Evolutionary conservation across 2,797 vertebrate species (phyloP).

Genomic region (Darevskia mixta): DNA sequence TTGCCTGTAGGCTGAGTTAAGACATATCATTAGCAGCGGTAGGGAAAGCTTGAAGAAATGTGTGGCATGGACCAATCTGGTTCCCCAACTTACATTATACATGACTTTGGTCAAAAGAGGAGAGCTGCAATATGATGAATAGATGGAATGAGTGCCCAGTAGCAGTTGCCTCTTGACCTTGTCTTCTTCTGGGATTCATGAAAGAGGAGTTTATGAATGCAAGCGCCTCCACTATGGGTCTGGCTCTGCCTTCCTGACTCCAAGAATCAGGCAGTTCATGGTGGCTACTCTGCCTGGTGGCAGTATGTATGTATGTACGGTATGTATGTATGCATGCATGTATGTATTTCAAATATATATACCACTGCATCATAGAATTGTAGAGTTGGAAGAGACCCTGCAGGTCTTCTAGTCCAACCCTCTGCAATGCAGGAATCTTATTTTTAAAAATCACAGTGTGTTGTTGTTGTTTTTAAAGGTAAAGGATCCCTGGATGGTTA

Average conservation of each 20-base stretch:
- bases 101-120: slow-evolving; percentile 33
- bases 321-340: too few relatives aligned
- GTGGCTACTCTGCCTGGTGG: not conserved
- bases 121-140: slow-evolving; percentile 39
- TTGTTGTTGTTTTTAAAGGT: too few relatives aligned
- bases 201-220: not conserved
- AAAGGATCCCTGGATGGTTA: too few relatives aligned
- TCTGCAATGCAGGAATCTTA: too few relatives aligned
- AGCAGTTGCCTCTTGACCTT: not conserved
- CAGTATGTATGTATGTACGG: too few relatives aligned
- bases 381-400: too few relatives aligned
- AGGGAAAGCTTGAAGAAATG: slow-evolving; percentile 41
- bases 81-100: not conserved
- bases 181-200: not conserved
- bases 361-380: too few relatives aligned
- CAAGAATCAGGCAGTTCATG: not conserved
- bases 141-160: slow-evolving; percentile 23
- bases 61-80: not conserved
- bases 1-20: slow-evolving; percentile 42
- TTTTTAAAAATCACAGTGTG: too few relatives aligned
- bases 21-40: slow-evolving; percentile 16
- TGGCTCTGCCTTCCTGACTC: not conserved
- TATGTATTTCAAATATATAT: too few relatives aligned
- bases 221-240: not conserved
- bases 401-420: too few relatives aligned